These are phyloP conservation scores for Drosophila pachea DNA, from an alignment of 1,140 invertebrate species.

Conservation along the genomic window DNA sequence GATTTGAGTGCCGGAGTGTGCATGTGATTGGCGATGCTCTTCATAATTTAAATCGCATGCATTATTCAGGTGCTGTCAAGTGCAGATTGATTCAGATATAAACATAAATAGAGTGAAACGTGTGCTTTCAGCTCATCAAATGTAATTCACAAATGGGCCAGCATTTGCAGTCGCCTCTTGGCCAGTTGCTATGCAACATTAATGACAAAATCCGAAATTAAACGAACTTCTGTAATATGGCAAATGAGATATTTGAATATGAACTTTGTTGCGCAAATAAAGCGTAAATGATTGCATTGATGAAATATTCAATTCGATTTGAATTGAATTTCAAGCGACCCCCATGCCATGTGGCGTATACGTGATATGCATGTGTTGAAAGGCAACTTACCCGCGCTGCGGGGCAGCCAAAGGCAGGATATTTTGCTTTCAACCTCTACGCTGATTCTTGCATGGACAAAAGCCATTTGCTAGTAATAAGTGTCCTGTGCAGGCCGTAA, in stretches of 20 bases:
- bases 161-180: no score
- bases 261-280: neutral
- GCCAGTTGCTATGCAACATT: no score
- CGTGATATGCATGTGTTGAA: neutral
- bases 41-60: constrained; percentile 25
- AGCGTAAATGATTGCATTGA: neutral
- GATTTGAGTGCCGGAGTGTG: constrained; percentile 1
- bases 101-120: no score
- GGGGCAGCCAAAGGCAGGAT: constrained; percentile 13
- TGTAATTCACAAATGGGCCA: no score
- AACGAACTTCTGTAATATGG: neutral
- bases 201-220: no score
- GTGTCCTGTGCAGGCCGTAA: constrained; percentile 7
- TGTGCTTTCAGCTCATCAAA: no score
- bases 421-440: constrained; percentile 2
- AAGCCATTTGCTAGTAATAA: constrained; percentile 12
- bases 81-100: constrained; percentile 1
- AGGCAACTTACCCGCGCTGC: constrained; percentile 32
- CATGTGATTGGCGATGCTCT: neutral
- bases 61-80: constrained; percentile 32
- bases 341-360: constrained; percentile 25
- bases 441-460: neutral
- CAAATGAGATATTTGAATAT: neutral
- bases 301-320: no score
- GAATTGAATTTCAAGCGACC: neutral